Conservation (phyloP, 2,888 invertebrate genomes). For the Aleiodes alternator region DNA sequence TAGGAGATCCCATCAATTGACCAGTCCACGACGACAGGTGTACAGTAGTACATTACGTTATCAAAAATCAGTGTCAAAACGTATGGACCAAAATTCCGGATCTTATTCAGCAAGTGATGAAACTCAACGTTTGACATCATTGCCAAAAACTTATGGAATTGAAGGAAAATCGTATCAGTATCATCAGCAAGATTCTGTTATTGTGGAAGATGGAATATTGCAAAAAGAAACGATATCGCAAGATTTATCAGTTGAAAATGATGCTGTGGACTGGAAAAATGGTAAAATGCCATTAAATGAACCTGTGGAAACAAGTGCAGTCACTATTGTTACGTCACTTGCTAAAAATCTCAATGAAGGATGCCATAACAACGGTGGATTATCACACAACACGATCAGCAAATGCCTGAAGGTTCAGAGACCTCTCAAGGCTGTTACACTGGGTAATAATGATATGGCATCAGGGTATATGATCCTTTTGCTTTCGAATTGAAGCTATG, state of each 20-base stretch:
- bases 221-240: background rate
- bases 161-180: background rate
- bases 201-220: background rate
- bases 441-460: constrained; percentile 35
- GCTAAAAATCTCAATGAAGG: constrained; percentile 43
- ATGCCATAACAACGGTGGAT: constrained; percentile 59
- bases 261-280: background rate
- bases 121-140: constrained; percentile 57
- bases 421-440: constrained; percentile 56
- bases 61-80: constrained; percentile 59
- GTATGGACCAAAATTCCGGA: constrained; percentile 61
- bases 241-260: background rate
- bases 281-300: background rate
- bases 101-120: constrained; percentile 68
- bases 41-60: constrained; percentile 70
- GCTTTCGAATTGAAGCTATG: too few species aligned
- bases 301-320: constrained; percentile 8
- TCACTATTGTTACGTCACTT: constrained; percentile 41
- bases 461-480: too few species aligned
- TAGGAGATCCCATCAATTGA: constrained; percentile 60
- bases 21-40: constrained; percentile 62
- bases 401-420: constrained; percentile 64
- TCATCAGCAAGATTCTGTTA: background rate
- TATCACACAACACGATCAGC: constrained; percentile 33
- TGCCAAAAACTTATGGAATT: constrained; percentile 36